Evolutionary conservation across 2,797 vertebrate species (phyloP).

Genomic region (Neosalanx taihuensis): DNA sequence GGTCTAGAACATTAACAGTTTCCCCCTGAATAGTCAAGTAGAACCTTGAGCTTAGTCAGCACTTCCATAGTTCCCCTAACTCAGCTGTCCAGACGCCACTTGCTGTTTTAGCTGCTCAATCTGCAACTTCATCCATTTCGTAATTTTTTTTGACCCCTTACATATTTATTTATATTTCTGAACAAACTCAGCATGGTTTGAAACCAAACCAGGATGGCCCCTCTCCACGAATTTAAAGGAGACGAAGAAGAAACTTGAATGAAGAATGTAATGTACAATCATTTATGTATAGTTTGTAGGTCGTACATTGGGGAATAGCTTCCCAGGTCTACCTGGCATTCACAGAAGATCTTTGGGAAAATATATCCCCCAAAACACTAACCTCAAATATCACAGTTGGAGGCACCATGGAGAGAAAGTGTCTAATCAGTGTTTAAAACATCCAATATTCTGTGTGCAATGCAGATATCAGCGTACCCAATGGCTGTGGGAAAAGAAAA

Average conservation of each 20-base stretch:
- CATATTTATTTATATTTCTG: not conserved
- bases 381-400: not conserved
- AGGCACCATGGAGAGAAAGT: not conserved
- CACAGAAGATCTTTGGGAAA: too few species aligned
- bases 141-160: not conserved
- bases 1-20: constrained; percentile 4
- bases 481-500: constrained; percentile 16
- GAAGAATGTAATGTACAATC: too few species aligned
- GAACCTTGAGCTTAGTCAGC: constrained; percentile 7
- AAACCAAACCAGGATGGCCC: not conserved
- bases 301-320: too few species aligned
- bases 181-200: not conserved
- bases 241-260: not conserved
- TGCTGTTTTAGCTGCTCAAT: constrained; percentile 7
- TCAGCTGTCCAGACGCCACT: constrained; percentile 12
- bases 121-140: constrained; percentile 2
- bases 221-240: not conserved
- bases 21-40: constrained; percentile 17
- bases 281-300: too few species aligned
- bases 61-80: not conserved
- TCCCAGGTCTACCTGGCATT: too few species aligned
- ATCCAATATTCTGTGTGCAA: constrained; percentile 20
- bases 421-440: not conserved
- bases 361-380: too few species aligned
- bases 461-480: constrained; percentile 18